A percentile compares a stretch with the other conserved stretches of the same genome.
phyloP scores from a whole-genome alignment of 2,888 invertebrate genomes.

The Luperina nickerlii region DNA sequence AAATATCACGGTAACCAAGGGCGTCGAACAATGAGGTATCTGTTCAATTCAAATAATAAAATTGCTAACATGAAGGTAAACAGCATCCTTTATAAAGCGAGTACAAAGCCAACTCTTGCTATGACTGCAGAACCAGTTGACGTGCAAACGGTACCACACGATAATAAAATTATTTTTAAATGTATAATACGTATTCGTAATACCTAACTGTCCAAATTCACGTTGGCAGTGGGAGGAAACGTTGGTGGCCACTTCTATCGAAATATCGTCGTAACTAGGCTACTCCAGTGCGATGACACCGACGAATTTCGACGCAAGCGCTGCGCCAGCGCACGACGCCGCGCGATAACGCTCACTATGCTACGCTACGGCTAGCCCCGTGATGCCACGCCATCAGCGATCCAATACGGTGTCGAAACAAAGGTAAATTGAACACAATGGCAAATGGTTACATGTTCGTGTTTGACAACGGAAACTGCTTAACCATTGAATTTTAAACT shows the following conservation, averaged over 20 bases:
- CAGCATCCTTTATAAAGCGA: constrained; percentile 2
- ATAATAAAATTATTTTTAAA: constrained; percentile 38
- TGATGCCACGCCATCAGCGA: constrained; percentile 42
- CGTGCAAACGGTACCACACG: constrained; percentile 12
- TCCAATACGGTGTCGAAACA: constrained; percentile 58
- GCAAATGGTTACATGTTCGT: constrained; percentile 48
- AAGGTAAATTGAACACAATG: constrained; percentile 56
- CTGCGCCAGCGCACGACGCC: constrained; percentile 48
- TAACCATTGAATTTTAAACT: constrained; percentile 19
- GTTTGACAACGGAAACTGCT: constrained; percentile 39
- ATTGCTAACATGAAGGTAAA: neutral
- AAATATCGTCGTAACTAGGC: constrained; percentile 85
- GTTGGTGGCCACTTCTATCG: constrained; percentile 73
- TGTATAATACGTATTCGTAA: constrained; percentile 45
- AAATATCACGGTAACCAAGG: neutral
- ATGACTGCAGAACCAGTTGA: constrained; percentile 4
- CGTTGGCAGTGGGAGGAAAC: constrained; percentile 56
- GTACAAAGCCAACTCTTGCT: neutral
- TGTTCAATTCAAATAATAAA: constrained; percentile 20
- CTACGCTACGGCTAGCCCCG: constrained; percentile 30
- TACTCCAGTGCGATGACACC: constrained; percentile 84
- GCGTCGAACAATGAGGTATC: constrained; percentile 2
- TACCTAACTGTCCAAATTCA: constrained; percentile 58
- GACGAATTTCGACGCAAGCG: constrained; percentile 67
- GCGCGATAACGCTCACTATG: constrained; percentile 52